Base-by-base conservation (phyloP, 2,797 vertebrate species). In the Anguilla anguilla region DNA sequence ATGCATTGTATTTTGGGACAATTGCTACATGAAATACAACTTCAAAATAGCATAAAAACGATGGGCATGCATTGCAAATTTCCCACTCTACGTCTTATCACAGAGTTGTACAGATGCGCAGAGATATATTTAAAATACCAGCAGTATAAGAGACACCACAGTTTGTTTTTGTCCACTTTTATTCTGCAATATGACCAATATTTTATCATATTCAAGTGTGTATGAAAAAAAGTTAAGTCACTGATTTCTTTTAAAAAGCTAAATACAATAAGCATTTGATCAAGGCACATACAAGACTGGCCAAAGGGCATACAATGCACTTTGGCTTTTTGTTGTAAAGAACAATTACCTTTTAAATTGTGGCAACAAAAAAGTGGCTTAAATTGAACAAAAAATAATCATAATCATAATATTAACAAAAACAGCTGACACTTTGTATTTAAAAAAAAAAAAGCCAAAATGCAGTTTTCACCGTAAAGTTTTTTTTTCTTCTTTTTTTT, bases 231-330 rank as follows among this genome's bases (percentile, higher is more conserved):
- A 97, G 92, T 91, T 94, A 94, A 97, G 97, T 97, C 97, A 97
- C 97, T 96, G 95, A 96, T 97, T 95, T 95, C 87, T 91, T 94
- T 97, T 98, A 98, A 97, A 98, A 99, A 98, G 98, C 97, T 98
- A 97, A 98, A 98, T 99, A 99, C 98, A 98, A 96, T 97, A 98
- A 99, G 98, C 95, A 92, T 99, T 98, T 96, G 97, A 98, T 99
- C 98, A 99, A 99, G 99, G 99, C 99, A 99, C 98, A 98, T 99
- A 98, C 97, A 98, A 99, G 97, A 99, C 97, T 98, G 97, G 97
- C 98, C 98, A 99, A 99, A 99, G 98, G 97, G 98, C 97, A 88
- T 97, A 98, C 96, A 99, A 98, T 97, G 98, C 99, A 99, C 98
- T 99, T 99, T 99, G 98, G 98, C 98, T 98, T 97, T 98, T 93